Evolutionary conservation across 2,797 vertebrate genomes (phyloP).

Genomic region (Hozukius guyotensis): DNA sequence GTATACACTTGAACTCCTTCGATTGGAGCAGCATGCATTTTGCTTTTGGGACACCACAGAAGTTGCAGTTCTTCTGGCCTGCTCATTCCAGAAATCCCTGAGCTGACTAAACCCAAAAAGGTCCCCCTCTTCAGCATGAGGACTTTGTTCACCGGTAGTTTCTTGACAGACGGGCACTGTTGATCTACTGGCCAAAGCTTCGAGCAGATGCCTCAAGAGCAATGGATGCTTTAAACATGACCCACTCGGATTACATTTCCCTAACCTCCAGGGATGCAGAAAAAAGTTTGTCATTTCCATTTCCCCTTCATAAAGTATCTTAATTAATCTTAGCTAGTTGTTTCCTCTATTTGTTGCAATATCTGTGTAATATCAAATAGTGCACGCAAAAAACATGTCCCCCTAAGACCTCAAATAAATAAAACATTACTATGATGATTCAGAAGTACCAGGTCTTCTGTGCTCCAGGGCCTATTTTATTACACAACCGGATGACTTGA

Average conservation of each 20-base stretch:
- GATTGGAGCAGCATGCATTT: background rate
- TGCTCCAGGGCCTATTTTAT: background rate
- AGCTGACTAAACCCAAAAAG: background rate
- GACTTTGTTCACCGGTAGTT: no score
- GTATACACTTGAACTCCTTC: background rate
- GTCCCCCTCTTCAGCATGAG: background rate
- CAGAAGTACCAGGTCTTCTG: background rate
- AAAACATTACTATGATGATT: background rate
- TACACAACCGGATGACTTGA: background rate
- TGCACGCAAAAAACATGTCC: background rate
- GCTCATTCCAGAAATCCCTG: background rate
- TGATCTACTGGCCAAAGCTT: background rate
- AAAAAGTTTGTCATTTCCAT: no score
- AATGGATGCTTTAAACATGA: background rate
- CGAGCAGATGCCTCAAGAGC: background rate
- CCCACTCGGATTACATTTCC: background rate
- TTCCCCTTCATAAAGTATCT: no score
- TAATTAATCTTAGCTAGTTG: no score
- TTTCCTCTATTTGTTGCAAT: background rate
- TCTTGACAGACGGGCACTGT: background rate
- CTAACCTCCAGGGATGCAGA: no score
- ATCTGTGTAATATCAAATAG: background rate
- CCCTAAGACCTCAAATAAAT: background rate
- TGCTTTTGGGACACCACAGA: background rate
- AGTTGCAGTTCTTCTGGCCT: background rate